These are phyloP conservation scores for Scaptomyza polygonia DNA, from an alignment of 2,888 invertebrate species.

Conservation along the genomic window DNA sequence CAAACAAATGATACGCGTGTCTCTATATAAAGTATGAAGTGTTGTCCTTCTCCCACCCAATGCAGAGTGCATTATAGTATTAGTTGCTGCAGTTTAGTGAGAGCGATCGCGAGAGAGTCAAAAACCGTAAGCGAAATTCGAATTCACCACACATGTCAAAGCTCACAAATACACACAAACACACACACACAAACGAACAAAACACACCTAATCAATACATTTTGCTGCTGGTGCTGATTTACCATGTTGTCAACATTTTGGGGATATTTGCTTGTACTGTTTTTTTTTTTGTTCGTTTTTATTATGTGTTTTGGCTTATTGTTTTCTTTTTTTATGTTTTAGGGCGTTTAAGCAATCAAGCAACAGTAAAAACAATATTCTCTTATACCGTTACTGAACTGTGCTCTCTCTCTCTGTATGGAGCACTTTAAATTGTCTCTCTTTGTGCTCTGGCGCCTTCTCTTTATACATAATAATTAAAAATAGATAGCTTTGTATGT, in stretches of 20 bases:
- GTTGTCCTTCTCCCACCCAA: neutral
- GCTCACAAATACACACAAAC: constrained; percentile 11
- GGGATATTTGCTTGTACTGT: constrained; percentile 19
- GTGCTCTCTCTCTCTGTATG: neutral
- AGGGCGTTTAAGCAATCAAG: constrained; percentile 16
- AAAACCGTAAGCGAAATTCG: constrained; percentile 6
- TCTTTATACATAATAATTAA: constrained; percentile 5
- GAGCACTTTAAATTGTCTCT: neutral
- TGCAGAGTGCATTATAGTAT: constrained; percentile 1
- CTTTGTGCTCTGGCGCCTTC: constrained; percentile 10
- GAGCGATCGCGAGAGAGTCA: constrained; percentile 41
- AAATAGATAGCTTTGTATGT: constrained; percentile 27
- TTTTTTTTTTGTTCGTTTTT: neutral
- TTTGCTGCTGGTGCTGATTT: constrained; percentile 41
- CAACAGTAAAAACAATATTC: neutral
- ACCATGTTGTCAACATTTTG: constrained; percentile 49
- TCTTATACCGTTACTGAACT: neutral
- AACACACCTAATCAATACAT: neutral
- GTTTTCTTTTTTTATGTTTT: constrained; percentile 3
- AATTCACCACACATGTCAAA: constrained; percentile 6
- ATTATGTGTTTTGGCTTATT: constrained; percentile 1
- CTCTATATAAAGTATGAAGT: neutral
- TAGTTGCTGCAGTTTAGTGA: constrained; percentile 31
- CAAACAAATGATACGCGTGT: neutral
- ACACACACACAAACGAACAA: constrained; percentile 8